Conservation (phyloP, 2,888 invertebrate genomes). For the Lithosia quadra region DNA sequence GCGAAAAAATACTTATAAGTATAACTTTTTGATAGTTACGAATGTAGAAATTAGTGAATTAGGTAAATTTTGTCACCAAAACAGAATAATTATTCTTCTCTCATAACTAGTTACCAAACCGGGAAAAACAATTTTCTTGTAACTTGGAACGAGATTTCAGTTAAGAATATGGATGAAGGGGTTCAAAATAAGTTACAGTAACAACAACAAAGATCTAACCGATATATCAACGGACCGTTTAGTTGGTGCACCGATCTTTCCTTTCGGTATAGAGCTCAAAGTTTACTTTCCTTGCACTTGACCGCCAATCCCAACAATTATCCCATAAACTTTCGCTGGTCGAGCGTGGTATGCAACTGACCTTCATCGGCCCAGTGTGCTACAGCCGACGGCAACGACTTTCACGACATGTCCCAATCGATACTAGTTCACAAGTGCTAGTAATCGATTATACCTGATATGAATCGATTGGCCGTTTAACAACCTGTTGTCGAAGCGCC, state of each 20-base stretch:
- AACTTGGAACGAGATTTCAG: no score
- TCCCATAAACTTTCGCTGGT: constrained; percentile 78
- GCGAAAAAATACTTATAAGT: no score
- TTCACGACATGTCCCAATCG: constrained; percentile 66
- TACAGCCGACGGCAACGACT: constrained; percentile 70
- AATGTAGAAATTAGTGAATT: no score
- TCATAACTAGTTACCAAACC: no score
- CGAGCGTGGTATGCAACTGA: constrained; percentile 62
- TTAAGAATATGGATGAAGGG: no score
- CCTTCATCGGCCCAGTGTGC: constrained; percentile 73
- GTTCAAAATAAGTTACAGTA: neutral
- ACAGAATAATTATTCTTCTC: no score
- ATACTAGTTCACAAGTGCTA: constrained; percentile 28
- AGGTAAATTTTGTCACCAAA: no score
- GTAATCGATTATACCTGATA: constrained; percentile 34
- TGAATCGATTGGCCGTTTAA: neutral
- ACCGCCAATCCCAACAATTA: constrained; percentile 69
- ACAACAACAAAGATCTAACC: neutral
- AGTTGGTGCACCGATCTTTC: no score
- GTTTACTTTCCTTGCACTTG: constrained; percentile 73
- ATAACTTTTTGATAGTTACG: no score
- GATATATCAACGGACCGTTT: constrained; percentile 14
- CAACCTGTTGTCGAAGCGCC: constrained; percentile 29
- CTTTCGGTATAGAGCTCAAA: no score
- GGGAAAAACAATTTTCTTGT: no score